Conservation (phyloP, 2,888 invertebrate genomes). For the Calliopum simillimum region DNA sequence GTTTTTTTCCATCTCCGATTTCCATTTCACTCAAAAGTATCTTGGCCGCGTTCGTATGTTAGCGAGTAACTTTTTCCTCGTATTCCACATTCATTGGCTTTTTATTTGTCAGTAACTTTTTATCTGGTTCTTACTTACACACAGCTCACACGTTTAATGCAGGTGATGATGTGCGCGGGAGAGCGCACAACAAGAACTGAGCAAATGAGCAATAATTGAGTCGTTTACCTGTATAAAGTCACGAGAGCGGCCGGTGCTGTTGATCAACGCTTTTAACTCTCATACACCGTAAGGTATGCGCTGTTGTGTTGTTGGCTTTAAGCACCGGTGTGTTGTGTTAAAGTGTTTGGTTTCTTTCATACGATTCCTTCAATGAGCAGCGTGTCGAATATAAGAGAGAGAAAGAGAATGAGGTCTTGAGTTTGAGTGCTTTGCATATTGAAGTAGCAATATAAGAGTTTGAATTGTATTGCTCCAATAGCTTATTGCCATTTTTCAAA, state of each 20-base stretch:
- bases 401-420: too few relatives aligned
- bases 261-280: too few relatives aligned
- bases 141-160: constrained; percentile 7
- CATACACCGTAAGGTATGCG: too few relatives aligned
- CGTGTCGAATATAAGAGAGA: too few relatives aligned
- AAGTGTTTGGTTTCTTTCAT: too few relatives aligned
- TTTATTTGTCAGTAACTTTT: constrained; percentile 2
- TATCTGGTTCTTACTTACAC: not conserved
- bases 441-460: too few relatives aligned
- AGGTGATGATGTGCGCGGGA: constrained; percentile 7
- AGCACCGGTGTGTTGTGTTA: too few relatives aligned
- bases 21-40: constrained; percentile 32
- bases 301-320: too few relatives aligned
- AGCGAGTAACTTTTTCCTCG: constrained; percentile 23
- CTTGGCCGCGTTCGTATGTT: constrained; percentile 43
- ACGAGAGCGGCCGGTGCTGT: not conserved
- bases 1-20: constrained; percentile 40
- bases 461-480: too few relatives aligned
- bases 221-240: not conserved
- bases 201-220: not conserved
- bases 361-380: too few relatives aligned
- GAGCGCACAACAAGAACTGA: not conserved
- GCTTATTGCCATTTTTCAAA: too few relatives aligned
- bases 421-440: too few relatives aligned
- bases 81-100: constrained; percentile 31